Conservation (phyloP, 2,113 vertebrate genomes). For the Edolisoma coerulescens region DNA sequence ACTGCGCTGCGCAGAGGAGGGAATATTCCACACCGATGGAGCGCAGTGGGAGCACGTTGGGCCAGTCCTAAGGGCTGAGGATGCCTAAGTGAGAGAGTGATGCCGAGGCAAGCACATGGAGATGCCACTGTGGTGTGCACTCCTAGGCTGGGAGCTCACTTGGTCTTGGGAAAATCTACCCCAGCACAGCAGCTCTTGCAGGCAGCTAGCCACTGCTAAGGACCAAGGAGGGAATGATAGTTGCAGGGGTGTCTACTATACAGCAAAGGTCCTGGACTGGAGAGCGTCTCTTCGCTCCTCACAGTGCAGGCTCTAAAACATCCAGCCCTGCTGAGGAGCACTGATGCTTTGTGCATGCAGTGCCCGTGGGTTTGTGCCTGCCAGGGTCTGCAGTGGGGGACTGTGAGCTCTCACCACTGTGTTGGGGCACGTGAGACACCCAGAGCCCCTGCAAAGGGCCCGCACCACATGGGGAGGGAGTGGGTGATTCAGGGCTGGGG, state of each 20-base stretch:
- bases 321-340: not conserved
- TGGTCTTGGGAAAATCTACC: not conserved
- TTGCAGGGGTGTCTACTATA: too few relatives aligned
- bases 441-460: not conserved
- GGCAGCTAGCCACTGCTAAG: not conserved
- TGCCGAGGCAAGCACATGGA: not conserved
- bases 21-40: fast-evolving
- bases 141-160: not conserved
- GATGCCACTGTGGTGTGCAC: fast-evolving
- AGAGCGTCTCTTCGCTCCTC: not conserved
- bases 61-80: not conserved
- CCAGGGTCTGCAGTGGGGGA: not conserved
- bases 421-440: too few relatives aligned
- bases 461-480: not conserved
- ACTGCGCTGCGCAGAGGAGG: fast-evolving
- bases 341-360: fast-evolving
- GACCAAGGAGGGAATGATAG: not conserved
- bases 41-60: fast-evolving
- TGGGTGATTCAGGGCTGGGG: not conserved
- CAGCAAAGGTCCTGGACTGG: fast-evolving
- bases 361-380: fast-evolving
- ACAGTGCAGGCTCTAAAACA: not conserved
- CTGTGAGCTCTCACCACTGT: not conserved
- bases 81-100: not conserved
- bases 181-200: not conserved